Base-by-base conservation (phyloP, 2,113 vertebrate species). In the Motacilla alba region DNA sequence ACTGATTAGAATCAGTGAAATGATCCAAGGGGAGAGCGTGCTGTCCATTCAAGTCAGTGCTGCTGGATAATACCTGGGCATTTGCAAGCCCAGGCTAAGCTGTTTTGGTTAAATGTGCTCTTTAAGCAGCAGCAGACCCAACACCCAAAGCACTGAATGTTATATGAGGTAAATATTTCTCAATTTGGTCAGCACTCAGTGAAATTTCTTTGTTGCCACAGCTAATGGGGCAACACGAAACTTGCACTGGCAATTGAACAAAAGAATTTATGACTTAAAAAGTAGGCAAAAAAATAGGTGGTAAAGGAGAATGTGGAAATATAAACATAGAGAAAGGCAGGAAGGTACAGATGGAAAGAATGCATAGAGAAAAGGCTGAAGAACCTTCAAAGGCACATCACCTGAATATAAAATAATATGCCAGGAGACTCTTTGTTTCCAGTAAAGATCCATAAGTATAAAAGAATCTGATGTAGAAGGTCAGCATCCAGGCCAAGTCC, bases 401-500 rank as follows among this genome's bases (percentile, higher is more conserved):
- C 96, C 76, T 97, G 91, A 96, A 50, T 74, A 94, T 87, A 52
- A 97, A 70, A 58, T 76, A 89, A 50, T 94, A 96, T 1, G 92
- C 94, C 59, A 97, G 47, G 74, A 92, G 78, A 69, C 79, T 92
- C 82, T 93, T 94, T 27, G 70, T 77, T 86, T 82, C 96, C 46
- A 97, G 16, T 69, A 97, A 47, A 15, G 49, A 94, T 79, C 82
- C 89, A 5, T 94, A 97, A 49, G 26, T 82, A 27, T 66, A 80
- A 75, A 94, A 91, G 79, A 96, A 93, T 90, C 81, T 92, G 91
- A 96, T 83, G 33, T 95, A 96, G 85, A 95, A 97, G 58, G 89
- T 87, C 91, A 95, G 24, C 81, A 84, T 94, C 89, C 95, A 97
- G 89, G 89, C 93, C 67, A 97, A 49, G 39, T 96, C 95, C 97